Conservation (phyloP, 2,888 invertebrate genomes). For the Colletes collaris region DNA sequence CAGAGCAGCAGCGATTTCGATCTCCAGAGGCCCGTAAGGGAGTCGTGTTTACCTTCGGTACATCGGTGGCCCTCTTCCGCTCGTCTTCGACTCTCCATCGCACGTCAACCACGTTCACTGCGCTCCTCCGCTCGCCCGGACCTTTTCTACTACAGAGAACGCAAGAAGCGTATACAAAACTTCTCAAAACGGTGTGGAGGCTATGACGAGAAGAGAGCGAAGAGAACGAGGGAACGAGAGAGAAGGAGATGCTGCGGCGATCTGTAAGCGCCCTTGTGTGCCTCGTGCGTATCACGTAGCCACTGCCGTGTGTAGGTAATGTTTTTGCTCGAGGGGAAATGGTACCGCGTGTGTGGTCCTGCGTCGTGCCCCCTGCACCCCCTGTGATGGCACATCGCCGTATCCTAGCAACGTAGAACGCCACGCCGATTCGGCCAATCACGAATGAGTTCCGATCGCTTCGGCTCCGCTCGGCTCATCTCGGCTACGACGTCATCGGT, state of each 20-base stretch:
- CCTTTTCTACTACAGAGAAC: constrained; percentile 29
- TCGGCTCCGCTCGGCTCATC: constrained; percentile 71
- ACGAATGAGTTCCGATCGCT: constrained; percentile 40
- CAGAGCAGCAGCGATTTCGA: constrained; percentile 43
- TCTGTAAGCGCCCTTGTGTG: constrained; percentile 48
- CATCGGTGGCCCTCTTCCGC: constrained; percentile 45
- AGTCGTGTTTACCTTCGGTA: constrained; percentile 58
- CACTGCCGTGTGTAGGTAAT: constrained; percentile 74
- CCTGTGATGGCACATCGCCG: constrained; percentile 68
- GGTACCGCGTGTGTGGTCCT: constrained; percentile 82
- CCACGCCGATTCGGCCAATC: constrained; percentile 70
- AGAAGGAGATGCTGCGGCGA: constrained; percentile 46
- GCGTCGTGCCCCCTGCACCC: constrained; percentile 66
- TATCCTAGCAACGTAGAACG: constrained; percentile 81
- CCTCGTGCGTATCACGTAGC: constrained; percentile 61
- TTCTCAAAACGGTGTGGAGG: constrained; percentile 35
- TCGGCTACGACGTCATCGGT: constrained; percentile 76
- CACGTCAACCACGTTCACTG: constrained; percentile 39
- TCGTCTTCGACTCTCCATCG: constrained; percentile 36
- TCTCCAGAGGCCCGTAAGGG: constrained; percentile 46
- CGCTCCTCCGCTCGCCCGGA: constrained; percentile 26
- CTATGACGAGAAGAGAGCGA: constrained; percentile 43
- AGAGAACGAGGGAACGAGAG: constrained; percentile 17
- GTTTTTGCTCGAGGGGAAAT: constrained; percentile 82
- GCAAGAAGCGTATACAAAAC: constrained; percentile 36